Evolutionary conservation across 2,797 vertebrate genomes (phyloP).

Genomic region (Paratrypauchen microcephalus): DNA sequence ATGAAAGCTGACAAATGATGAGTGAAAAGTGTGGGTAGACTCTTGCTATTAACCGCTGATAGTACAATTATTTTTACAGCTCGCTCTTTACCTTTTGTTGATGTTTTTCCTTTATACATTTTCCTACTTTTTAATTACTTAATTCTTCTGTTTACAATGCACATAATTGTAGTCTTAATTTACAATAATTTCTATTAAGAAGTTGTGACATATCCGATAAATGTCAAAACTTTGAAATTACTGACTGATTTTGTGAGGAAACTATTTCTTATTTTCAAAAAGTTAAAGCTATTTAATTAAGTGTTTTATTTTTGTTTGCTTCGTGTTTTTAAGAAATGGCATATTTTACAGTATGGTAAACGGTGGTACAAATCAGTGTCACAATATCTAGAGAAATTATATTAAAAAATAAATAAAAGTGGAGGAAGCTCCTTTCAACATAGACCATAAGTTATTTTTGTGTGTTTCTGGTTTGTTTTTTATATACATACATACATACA

Average conservation of each 20-base stretch:
- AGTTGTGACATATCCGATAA: not conserved
- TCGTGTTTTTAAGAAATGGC: too few relatives aligned
- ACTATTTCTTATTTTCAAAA: too few relatives aligned
- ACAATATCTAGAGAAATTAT: too few relatives aligned
- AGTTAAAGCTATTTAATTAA: too few relatives aligned
- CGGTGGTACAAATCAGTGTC: too few relatives aligned
- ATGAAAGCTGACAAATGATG: not conserved
- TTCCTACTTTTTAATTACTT: not conserved
- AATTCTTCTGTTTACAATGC: not conserved
- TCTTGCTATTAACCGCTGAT: not conserved
- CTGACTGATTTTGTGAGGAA: not conserved
- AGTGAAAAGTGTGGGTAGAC: not conserved
- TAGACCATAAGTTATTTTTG: too few relatives aligned
- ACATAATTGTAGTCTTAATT: not conserved
- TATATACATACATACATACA: too few relatives aligned
- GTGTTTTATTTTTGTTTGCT: too few relatives aligned
- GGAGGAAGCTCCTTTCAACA: too few relatives aligned
- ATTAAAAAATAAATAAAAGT: too few relatives aligned
- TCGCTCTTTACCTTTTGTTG: not conserved
- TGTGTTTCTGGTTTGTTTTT: too few relatives aligned
- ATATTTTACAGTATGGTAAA: too few relatives aligned
- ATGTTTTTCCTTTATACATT: not conserved
- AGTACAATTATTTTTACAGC: not conserved
- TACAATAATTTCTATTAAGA: not conserved
- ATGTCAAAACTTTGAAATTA: not conserved